Conservation (phyloP, 2,888 invertebrate species). For the Chloroclysta siterata region DNA sequence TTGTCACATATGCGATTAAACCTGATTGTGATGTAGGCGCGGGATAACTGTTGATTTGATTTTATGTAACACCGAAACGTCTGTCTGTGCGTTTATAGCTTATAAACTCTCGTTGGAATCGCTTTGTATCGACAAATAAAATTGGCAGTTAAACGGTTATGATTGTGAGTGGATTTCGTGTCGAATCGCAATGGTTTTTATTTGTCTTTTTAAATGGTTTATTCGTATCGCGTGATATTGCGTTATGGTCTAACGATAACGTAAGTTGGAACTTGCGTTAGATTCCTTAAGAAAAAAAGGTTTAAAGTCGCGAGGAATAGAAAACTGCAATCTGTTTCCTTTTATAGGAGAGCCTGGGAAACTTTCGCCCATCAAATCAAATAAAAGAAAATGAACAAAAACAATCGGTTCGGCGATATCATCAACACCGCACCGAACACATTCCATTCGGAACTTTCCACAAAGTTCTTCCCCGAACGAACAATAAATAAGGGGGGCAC, state of each 20-base stretch:
- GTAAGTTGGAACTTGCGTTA: neutral
- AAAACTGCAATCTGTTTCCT: conserved; percentile 27
- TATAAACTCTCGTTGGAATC: conserved; percentile 80
- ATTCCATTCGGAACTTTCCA: conserved; percentile 76
- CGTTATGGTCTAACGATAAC: neutral
- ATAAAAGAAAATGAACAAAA: conserved; percentile 62
- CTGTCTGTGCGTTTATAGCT: conserved; percentile 82
- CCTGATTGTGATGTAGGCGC: conserved; percentile 84
- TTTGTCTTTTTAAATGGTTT: conserved; percentile 50
- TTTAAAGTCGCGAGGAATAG: conserved; percentile 1
- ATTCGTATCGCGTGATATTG: conserved; percentile 44
- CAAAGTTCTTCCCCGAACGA: conserved; percentile 77
- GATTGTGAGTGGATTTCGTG: conserved; percentile 69
- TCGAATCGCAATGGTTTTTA: conserved; percentile 63
- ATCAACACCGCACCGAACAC: conserved; percentile 72
- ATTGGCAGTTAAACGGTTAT: conserved; percentile 68
- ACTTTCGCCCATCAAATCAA: conserved; percentile 46
- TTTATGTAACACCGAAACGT: conserved; percentile 83
- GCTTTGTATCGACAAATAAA: conserved; percentile 79
- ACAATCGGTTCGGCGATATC: conserved; percentile 63
- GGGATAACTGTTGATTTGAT: conserved; percentile 85
- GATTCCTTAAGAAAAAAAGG: neutral
- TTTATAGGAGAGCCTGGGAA: conserved; percentile 24
- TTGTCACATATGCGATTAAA: conserved; percentile 84
- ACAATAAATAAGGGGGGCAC: conserved; percentile 81